These are phyloP conservation scores for Chaitophorus viminalis DNA, from an alignment of 2,888 invertebrate species.

Conservation along the genomic window DNA sequence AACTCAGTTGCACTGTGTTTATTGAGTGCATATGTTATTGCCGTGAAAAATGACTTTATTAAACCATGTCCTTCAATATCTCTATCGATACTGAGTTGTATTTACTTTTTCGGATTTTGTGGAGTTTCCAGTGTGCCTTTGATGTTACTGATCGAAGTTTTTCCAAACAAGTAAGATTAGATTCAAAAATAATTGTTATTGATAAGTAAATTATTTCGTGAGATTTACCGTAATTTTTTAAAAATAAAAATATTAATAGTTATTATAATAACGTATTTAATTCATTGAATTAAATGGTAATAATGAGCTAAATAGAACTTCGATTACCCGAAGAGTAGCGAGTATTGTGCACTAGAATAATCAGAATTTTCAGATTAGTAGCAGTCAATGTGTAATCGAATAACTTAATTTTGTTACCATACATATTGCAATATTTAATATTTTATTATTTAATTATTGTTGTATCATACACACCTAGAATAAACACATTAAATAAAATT, in stretches of 20 bases:
- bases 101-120: constrained; percentile 68
- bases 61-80: constrained; percentile 67
- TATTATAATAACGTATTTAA: no score
- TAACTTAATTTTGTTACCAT: no score
- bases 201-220: background rate
- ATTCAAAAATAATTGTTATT: background rate
- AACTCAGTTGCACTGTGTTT: constrained; percentile 50
- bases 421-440: no score
- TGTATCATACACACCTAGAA: no score
- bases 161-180: constrained; percentile 70
- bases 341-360: no score
- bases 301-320: no score
- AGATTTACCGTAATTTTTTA: background rate
- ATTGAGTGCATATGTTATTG: constrained; percentile 55
- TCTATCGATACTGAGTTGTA: constrained; percentile 68
- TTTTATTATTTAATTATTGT: no score
- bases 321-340: no score
- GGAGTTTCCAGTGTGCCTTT: constrained; percentile 69
- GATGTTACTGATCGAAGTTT: constrained; percentile 72
- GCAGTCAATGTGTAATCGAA: no score
- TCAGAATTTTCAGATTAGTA: no score
- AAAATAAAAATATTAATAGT: background rate
- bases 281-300: no score
- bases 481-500: no score
- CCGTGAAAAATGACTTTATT: background rate